These are phyloP conservation scores for Anguilla japonica DNA, from an alignment of 2,113 vertebrate species.

Conservation along the genomic window DNA sequence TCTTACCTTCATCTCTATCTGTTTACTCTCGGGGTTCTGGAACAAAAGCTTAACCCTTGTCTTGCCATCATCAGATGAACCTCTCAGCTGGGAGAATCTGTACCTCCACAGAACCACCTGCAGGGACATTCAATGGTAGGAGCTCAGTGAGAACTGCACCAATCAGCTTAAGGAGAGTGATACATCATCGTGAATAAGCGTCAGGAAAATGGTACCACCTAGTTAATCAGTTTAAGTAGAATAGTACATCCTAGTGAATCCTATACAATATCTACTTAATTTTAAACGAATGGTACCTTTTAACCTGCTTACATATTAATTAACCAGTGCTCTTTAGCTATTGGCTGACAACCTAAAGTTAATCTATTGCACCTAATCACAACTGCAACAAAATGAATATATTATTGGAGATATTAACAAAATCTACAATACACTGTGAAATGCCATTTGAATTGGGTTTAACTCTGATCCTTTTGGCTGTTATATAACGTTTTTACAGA, in stretches of 20 bases:
- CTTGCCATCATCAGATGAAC: slow-evolving; percentile 92
- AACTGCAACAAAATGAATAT: not conserved
- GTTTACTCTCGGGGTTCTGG: slow-evolving; percentile 85
- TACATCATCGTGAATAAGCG: too few species aligned
- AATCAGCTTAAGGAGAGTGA: too few species aligned
- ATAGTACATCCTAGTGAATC: not conserved
- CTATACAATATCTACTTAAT: not conserved
- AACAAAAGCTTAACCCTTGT: slow-evolving; percentile 87
- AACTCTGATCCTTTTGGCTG: not conserved
- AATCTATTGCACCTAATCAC: not conserved
- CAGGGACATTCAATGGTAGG: slow-evolving; percentile 27
- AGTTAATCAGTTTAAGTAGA: not conserved
- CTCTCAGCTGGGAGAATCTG: slow-evolving; percentile 94
- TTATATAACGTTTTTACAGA: not conserved
- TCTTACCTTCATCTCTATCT: slow-evolving; percentile 91
- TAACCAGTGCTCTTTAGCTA: not conserved
- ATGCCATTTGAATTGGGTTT: not conserved
- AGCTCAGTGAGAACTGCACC: not conserved
- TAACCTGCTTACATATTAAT: not conserved
- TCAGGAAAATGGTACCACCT: too few species aligned
- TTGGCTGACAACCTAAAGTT: not conserved
- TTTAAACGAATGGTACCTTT: not conserved
- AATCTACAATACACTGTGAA: too few species aligned
- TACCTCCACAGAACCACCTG: slow-evolving; percentile 86
- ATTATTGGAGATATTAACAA: too few species aligned